Conservation (phyloP, 2,113 vertebrate genomes). For the Ictalurus furcatus region DNA sequence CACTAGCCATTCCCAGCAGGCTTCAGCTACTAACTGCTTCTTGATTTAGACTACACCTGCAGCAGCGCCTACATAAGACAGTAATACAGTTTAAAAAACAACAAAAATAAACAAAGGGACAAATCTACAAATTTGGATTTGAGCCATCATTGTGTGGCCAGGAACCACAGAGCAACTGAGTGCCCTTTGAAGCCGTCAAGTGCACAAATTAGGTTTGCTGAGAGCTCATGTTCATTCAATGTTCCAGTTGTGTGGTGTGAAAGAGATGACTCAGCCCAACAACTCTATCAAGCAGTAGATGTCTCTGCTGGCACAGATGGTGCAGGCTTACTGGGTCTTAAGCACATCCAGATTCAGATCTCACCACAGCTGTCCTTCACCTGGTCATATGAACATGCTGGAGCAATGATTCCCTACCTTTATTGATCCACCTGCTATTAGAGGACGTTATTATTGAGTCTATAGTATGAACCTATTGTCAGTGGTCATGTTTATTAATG, state of each 20-base stretch:
- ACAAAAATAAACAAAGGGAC: background rate
- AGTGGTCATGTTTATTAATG: background rate
- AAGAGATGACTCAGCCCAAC: slow-evolving; percentile 29
- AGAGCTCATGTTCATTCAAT: background rate
- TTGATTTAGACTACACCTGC: slow-evolving; percentile 14
- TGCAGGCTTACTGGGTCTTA: slow-evolving; percentile 29
- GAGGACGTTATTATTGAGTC: background rate
- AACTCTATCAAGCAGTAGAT: slow-evolving; percentile 18
- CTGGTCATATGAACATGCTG: slow-evolving; percentile 21
- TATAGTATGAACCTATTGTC: background rate
- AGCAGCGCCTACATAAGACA: background rate
- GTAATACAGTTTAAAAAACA: background rate
- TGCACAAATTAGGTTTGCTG: slow-evolving; percentile 9
- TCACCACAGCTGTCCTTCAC: slow-evolving; percentile 18
- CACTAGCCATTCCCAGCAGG: background rate
- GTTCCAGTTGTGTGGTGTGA: slow-evolving; percentile 1
- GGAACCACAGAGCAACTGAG: background rate
- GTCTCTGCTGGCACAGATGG: slow-evolving; percentile 15
- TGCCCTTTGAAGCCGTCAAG: slow-evolving; percentile 6
- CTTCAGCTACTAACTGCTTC: background rate
- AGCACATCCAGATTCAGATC: slow-evolving; percentile 42
- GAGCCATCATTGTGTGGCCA: background rate
- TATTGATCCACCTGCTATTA: background rate
- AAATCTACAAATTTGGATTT: background rate
- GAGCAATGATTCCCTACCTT: slow-evolving; percentile 13